Percentiles rank a stretch among this genome's conserved stretches.
phyloP scores from a whole-genome alignment of 2,797 vertebrate genomes.

The Cichlasoma orientale region DNA sequence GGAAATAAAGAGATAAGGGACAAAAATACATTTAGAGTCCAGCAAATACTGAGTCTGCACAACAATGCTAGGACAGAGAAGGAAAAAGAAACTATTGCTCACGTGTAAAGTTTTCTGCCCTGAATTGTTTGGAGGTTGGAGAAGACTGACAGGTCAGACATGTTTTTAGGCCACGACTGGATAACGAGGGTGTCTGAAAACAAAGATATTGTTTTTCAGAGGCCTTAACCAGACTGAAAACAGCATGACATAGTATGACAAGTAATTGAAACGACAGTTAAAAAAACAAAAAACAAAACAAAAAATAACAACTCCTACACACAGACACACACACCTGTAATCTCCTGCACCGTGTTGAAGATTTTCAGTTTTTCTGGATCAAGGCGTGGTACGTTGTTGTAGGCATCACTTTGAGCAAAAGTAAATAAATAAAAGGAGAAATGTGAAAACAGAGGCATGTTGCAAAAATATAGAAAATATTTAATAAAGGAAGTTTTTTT shows the following conservation, averaged over 20 bases:
- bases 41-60: not conserved
- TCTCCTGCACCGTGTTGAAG: conserved; percentile 91
- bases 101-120: conserved; percentile 79
- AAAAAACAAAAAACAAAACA: not conserved
- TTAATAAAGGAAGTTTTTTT: conserved; percentile 1
- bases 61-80: not conserved
- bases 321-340: conserved; percentile 83
- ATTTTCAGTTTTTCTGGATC: conserved; percentile 92
- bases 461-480: not conserved
- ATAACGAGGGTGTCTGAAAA: conserved; percentile 87
- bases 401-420: conserved; percentile 65
- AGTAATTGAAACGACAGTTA: not conserved
- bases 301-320: not conserved
- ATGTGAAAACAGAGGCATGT: not conserved
- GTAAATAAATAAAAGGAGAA: not conserved
- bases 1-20: conserved; percentile 32
- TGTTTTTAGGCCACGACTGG: conserved; percentile 88
- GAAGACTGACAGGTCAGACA: conserved; percentile 83
- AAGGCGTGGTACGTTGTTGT: conserved; percentile 84
- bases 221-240: conserved; percentile 6
- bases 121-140: conserved; percentile 83
- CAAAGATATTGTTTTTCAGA: conserved; percentile 59
- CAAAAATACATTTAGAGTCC: conserved; percentile 35
- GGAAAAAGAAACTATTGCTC: conserved; percentile 33
- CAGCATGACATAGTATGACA: not conserved